Evolutionary conservation across 2,797 vertebrate species (phyloP).

Genomic region (Gobio occitaniae): DNA sequence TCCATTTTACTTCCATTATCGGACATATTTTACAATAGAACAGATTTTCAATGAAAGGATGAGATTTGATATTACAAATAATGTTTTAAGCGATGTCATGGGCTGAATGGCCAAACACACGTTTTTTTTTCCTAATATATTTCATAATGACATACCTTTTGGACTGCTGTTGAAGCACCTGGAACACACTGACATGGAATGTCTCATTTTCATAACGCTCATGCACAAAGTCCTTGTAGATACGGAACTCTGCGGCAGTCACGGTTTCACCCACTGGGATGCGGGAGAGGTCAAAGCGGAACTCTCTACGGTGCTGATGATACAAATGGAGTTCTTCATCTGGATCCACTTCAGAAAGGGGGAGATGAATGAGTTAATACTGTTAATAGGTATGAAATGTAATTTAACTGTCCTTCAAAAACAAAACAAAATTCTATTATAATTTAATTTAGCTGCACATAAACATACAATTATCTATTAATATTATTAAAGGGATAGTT

Average conservation of each 20-base stretch:
- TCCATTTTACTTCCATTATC: not conserved
- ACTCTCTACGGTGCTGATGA: constrained; percentile 85
- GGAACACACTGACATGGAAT: constrained; percentile 89
- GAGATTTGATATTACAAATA: not conserved
- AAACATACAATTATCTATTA: not conserved
- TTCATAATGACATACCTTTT: constrained; percentile 78
- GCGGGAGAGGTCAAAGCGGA: constrained; percentile 92
- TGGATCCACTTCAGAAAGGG: constrained; percentile 81
- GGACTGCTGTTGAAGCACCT: constrained; percentile 86
- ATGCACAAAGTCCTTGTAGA: constrained; percentile 90
- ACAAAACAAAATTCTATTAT: not conserved
- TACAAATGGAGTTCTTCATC: constrained; percentile 83
- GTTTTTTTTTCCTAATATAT: not conserved
- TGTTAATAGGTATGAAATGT: not conserved
- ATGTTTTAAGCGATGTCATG: not conserved
- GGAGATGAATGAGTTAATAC: not conserved
- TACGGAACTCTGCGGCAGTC: constrained; percentile 92
- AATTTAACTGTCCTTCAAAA: not conserved
- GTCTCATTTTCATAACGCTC: constrained; percentile 89
- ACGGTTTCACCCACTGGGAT: constrained; percentile 93
- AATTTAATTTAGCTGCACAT: not conserved
- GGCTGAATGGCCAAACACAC: not conserved
- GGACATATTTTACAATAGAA: not conserved
- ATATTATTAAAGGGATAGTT: no score
- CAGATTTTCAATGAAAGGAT: not conserved